Base-by-base conservation (phyloP, 1,140 invertebrate species). In the Bombus ignitus region DNA sequence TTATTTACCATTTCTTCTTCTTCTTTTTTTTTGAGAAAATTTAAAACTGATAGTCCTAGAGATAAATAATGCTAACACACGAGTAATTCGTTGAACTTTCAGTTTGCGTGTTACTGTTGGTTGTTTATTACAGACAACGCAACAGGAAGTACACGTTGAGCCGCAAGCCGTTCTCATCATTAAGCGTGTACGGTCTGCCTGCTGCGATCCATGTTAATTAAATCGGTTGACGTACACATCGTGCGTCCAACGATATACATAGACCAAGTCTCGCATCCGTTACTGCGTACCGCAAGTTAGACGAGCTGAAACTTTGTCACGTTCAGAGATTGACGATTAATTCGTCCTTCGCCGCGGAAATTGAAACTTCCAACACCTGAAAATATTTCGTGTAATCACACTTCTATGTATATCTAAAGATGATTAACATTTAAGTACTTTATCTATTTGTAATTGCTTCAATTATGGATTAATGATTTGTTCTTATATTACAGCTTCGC, bases 181-280 rank as follows among this genome's bases (percentile, higher is more conserved):
- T 91, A 91, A 92, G 89, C 88, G 76, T 73, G 75, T 86, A 85
- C 87, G 83, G 88, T 80, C 81, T 78, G 86, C 78, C 79, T 87
- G 80, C 72, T 87, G 74, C 82, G 77, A 92, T 91, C 84, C 89
- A 89, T 90, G 91, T 92, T 92, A 92, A 93, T 92, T 87, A 92
- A 92, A 93, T 93, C 87, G 90, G 83, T 88, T 71, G 66, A 87
- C 76, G 88, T 91, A 81, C 86, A 88, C 85, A 79, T 81, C 57
- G 75, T n/a, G 78, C 78, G 68, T 87, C 72, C 73, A 77, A 53
- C 39, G 62, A 39, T 73, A 76, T 65, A 81, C 65, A 35, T 75
- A 70, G 62, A 78, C 79, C 62, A 80, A 82, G 65, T 47, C 53
- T 47, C 39, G 75, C 39, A 76, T 87, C 77, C 75, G n/a, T 72